Evolutionary conservation across 35 echinoderm and acorn worm genomes (phyloP).

Genomic region (Lytechinus pictus): DNA sequence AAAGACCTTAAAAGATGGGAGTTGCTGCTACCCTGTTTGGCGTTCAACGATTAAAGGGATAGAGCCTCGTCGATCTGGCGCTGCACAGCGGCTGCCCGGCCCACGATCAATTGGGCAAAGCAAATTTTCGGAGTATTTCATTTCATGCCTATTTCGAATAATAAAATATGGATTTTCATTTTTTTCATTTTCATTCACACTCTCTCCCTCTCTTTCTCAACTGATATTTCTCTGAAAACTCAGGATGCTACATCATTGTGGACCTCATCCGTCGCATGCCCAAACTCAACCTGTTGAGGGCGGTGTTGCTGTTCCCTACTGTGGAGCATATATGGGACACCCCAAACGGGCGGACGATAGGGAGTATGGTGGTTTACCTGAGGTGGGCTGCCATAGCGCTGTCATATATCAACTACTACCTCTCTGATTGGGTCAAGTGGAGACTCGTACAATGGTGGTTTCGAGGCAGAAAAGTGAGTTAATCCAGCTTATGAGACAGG

Average conservation of each 20-base stretch:
- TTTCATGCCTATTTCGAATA: too few species aligned
- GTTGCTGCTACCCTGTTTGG: too few species aligned
- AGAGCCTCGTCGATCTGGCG: too few species aligned
- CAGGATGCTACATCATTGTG: conserved; percentile 82
- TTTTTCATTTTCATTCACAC: not conserved
- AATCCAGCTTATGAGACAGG: too few species aligned
- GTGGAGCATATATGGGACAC: conserved; percentile 73
- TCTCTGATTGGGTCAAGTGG: conserved; percentile 72
- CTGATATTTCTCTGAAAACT: not conserved
- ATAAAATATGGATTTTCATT: too few species aligned
- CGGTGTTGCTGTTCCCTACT: conserved; percentile 73
- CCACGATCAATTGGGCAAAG: too few species aligned
- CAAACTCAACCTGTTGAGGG: conserved; percentile 59
- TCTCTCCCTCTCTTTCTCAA: not conserved
- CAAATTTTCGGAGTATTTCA: too few species aligned
- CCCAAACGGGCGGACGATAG: conserved; percentile 59
- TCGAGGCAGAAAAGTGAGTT: conserved; percentile 61
- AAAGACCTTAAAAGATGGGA: too few species aligned
- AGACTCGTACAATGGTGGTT: conserved; percentile 67
- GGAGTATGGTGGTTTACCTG: conserved; percentile 59
- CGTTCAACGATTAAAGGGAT: too few species aligned
- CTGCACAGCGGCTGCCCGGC: too few species aligned
- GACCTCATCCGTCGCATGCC: conserved; percentile 69
- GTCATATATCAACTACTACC: conserved; percentile 52
- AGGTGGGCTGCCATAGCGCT: conserved; percentile 58